Base-by-base conservation (phyloP, 2,113 vertebrate species). In the Acrocephalus arundinaceus region DNA sequence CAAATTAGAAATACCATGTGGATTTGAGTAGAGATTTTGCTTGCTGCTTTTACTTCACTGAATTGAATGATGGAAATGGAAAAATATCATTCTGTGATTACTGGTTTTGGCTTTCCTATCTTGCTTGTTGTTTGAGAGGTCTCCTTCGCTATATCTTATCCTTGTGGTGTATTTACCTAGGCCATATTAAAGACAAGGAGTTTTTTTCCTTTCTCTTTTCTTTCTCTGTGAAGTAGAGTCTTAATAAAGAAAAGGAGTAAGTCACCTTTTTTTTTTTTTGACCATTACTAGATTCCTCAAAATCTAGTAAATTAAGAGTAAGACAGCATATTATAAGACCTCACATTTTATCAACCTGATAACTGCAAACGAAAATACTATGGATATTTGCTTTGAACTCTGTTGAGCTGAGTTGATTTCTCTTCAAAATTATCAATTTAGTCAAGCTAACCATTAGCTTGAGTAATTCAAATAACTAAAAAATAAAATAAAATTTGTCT, bases 331-430 rank as follows among this genome's bases (percentile, higher is more conserved):
- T 92, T 41, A 87, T 33, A 75, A 95, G 35, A 5, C 52, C 27
- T 43, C 73, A 61, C 8, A 85, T 61, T 85, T 91, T 49, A 67
- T 57, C 90, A 81, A 49, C 85, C 52, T 59, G 62, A 70, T 87
- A 91, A 95, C 83, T 81, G 74, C 37, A 92, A 93, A 80, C 48
- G 24, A 80, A 96, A 94, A 16, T 51, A 59, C 7, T 79, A 33
- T 18, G 22, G 43, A 76, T 57, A 82, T 90, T 97, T 87, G 3
- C 41, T 93, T 93, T 80, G 59, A 75, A 87, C 63, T 80, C 78
- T 75, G 15, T 72, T 82, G 19, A 92, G 9, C 33, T 52, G 20
- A 25, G 46, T 46, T 87, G 48, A 55, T 89, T 97, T 87, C 3
- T 74, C 46, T 67, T 78, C 11, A 72, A 84, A 93, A 33, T 43